A percentile compares a stretch with the other conserved stretches of the same genome.
Evolutionary conservation across 1,140 invertebrate species (phyloP).

Genomic region (Neodiprion pinetum): DNA sequence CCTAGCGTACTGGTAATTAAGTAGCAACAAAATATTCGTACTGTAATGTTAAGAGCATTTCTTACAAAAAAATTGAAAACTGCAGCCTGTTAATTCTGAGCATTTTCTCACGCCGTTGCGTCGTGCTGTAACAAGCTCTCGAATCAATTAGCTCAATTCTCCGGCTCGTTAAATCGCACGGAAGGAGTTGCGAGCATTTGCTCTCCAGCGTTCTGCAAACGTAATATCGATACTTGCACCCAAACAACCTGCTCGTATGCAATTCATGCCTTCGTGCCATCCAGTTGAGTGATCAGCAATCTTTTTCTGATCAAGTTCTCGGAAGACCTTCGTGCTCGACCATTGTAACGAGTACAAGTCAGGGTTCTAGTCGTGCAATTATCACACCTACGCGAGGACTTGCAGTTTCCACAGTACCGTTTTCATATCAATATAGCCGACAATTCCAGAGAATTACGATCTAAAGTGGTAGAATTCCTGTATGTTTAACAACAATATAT

Average conservation of each 20-base stretch:
- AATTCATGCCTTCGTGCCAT: background rate
- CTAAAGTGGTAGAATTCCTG: too few relatives aligned
- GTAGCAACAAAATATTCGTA: too few relatives aligned
- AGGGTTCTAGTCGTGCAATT: background rate
- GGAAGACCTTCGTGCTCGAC: background rate
- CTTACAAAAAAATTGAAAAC: too few relatives aligned
- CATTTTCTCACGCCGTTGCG: background rate
- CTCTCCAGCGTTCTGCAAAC: background rate
- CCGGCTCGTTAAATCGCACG: background rate
- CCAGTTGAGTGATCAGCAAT: background rate
- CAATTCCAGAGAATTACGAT: too few relatives aligned
- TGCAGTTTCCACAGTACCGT: too few relatives aligned
- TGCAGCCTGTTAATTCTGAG: background rate
- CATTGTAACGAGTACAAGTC: background rate
- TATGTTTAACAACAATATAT: too few relatives aligned
- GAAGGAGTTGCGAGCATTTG: background rate
- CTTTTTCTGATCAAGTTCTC: background rate
- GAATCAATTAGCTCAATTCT: slow-evolving; percentile 4
- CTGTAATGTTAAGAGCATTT: too few relatives aligned
- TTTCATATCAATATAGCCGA: too few relatives aligned
- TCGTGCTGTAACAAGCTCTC: background rate
- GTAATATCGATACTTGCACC: background rate
- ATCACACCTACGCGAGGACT: background rate
- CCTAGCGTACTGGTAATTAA: too few relatives aligned
- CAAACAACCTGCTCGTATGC: background rate